Conservation (phyloP, 37 sponge, comb jelly and placozoan species). For the Axinella damicornis region DNA sequence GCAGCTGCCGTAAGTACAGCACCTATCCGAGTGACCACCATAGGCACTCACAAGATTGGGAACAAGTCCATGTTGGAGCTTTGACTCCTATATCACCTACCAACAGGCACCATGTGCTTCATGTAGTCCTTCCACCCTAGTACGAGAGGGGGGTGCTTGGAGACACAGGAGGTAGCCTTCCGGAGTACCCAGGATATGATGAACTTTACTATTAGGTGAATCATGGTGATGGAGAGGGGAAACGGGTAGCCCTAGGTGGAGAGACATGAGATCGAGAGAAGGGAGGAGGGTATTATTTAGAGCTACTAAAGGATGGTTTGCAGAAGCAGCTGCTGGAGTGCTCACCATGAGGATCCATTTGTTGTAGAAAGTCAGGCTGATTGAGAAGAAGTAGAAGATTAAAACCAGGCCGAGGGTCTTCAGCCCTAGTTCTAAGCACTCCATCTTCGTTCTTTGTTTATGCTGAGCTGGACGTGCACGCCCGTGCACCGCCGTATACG, state of each 20-base stretch:
- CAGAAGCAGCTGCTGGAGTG: neutral
- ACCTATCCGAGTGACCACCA: no score
- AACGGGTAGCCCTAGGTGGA: conserved; percentile 76
- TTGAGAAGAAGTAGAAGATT: conserved; percentile 93
- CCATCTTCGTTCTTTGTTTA: no score
- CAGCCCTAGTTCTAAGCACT: neutral
- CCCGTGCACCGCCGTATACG: no score
- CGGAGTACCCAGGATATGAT: conserved; percentile 78
- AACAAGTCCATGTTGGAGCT: no score
- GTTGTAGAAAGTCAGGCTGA: conserved; percentile 96
- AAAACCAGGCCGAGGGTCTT: conserved; percentile 71
- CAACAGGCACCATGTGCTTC: conserved; percentile 63
- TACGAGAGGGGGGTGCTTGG: conserved; percentile 28
- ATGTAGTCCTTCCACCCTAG: conserved; percentile 74
- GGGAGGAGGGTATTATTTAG: no score
- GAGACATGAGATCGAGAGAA: neutral
- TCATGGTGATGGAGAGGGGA: conserved; percentile 87
- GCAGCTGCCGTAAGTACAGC: no score
- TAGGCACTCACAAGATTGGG: no score
- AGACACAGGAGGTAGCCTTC: neutral
- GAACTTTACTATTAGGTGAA: conserved; percentile 85
- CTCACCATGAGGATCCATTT: conserved; percentile 96
- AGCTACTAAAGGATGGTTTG: neutral
- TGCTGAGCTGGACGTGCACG: no score
- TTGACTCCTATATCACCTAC: conserved; percentile 38